Base-by-base conservation (phyloP, 35 echinoderm and acorn worm genomes). In the Eucidaris tribuloides region DNA sequence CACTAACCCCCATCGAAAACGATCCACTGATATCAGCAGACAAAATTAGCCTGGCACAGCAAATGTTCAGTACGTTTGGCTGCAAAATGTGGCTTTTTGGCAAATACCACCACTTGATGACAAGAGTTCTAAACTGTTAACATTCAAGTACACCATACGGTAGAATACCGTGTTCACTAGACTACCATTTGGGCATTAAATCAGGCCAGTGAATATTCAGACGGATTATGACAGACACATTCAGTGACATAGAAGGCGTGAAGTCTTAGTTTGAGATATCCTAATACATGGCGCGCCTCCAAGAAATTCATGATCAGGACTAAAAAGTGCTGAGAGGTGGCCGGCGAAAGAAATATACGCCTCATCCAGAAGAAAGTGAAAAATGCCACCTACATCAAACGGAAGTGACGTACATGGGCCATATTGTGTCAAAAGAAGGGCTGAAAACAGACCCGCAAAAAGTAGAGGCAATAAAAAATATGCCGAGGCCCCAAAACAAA, bases 81-180 rank as follows among this genome's bases (percentile, higher is more conserved):
- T 66, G 85, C 85, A 25, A 89, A 81, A 33, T 38, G 74, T 58
- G 91, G 86, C 2, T n/a, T 93, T 83, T 80, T 84, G 80, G 71
- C 85, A 93, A 46, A 28, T 88, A 18, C 78, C 61, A 0, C 65
- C 84, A 13, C n/a, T n/a, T n/a, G 64, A 65, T 17, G 43, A 86
- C 3, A 37, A 63, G 50, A 88, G 84, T 40, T 65, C 36, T 15
- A 41, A 85, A 2, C 59, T 89, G 7, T 89, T 86, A 5, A 84
- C 86, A 0, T 93, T 93, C 49, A 83, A 84, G n/a, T 36, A 79
- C 79, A 5, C 65, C 79, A 7, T 84, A 83, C 79, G 65, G 86
- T 2, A 78, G 80, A n/a, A 35, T 79, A 76, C 45, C 70, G 72
- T 27, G n/a, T 89, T 55, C 31, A 25, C 56, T 1, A 13, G 17